phyloP scores from a whole-genome alignment of 2,888 invertebrate species.

The Taenaris catops region DNA sequence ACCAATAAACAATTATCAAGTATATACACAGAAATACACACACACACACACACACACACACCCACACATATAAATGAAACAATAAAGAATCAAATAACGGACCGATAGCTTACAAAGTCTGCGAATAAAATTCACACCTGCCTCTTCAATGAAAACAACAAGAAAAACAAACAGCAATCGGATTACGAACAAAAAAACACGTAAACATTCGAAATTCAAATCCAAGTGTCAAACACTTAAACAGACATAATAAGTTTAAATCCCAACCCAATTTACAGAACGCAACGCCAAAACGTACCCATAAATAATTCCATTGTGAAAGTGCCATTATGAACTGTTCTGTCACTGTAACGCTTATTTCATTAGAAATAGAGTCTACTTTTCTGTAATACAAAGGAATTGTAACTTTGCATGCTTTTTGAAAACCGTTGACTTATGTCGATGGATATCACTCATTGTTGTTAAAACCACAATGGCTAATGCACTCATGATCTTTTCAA shows the following conservation, averaged over 20 bases:
- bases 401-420: conserved; percentile 28
- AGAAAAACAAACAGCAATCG: conserved; percentile 52
- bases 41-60: too few species aligned
- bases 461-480: conserved; percentile 57
- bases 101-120: not conserved
- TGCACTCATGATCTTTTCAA: conserved; percentile 74
- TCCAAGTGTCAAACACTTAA: conserved; percentile 46
- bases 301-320: not conserved
- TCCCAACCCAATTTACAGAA: conserved; percentile 60
- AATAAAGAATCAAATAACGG: conserved; percentile 2
- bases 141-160: not conserved
- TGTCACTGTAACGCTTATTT: not conserved
- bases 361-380: conserved; percentile 18
- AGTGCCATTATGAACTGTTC: not conserved
- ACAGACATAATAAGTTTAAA: conserved; percentile 47
- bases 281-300: conserved; percentile 15
- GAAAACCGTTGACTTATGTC: conserved; percentile 55
- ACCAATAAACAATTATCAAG: too few species aligned
- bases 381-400: not conserved
- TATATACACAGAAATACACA: too few species aligned
- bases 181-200: conserved; percentile 54
- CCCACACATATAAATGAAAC: too few species aligned
- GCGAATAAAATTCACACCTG: conserved; percentile 14
- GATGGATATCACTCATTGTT: conserved; percentile 53
- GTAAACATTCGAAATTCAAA: conserved; percentile 47